These are phyloP conservation scores for Podotricha telesiphe DNA, from an alignment of 2,888 invertebrate species.

Conservation along the genomic window DNA sequence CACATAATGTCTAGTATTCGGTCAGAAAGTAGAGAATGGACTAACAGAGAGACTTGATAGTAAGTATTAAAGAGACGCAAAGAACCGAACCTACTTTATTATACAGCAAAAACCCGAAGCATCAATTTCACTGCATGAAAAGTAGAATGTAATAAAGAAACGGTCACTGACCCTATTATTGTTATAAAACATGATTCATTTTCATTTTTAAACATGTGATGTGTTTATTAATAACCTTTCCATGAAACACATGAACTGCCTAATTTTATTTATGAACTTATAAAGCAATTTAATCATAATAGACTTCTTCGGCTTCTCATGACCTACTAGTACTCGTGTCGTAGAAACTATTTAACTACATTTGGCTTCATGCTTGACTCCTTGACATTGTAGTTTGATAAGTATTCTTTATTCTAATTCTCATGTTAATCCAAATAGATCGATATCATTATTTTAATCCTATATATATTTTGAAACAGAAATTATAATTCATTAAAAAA, in stretches of 20 bases:
- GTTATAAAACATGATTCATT: background rate
- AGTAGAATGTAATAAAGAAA: too few species aligned
- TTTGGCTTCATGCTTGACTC: conserved; percentile 17
- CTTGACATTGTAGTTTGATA: conserved; percentile 15
- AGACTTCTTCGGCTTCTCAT: conserved; percentile 13
- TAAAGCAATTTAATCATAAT: background rate
- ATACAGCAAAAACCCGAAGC: too few species aligned
- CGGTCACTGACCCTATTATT: too few species aligned
- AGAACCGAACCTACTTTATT: too few species aligned
- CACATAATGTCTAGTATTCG: too few species aligned
- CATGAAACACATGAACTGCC: background rate
- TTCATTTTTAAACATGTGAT: background rate
- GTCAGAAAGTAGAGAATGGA: too few species aligned
- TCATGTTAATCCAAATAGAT: background rate
- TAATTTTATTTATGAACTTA: conserved; percentile 14
- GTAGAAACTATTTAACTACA: conserved; percentile 7
- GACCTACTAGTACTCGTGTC: conserved; percentile 11
- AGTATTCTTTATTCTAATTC: background rate
- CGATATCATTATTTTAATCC: too few species aligned
- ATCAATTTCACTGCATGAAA: too few species aligned
- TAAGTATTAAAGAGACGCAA: too few species aligned
- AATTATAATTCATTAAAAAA: background rate
- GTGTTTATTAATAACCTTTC: background rate
- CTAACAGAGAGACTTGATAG: too few species aligned
- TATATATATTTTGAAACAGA: background rate